Base-by-base conservation (phyloP, 2,797 vertebrate genomes). In the Mallotus villosus region DNA sequence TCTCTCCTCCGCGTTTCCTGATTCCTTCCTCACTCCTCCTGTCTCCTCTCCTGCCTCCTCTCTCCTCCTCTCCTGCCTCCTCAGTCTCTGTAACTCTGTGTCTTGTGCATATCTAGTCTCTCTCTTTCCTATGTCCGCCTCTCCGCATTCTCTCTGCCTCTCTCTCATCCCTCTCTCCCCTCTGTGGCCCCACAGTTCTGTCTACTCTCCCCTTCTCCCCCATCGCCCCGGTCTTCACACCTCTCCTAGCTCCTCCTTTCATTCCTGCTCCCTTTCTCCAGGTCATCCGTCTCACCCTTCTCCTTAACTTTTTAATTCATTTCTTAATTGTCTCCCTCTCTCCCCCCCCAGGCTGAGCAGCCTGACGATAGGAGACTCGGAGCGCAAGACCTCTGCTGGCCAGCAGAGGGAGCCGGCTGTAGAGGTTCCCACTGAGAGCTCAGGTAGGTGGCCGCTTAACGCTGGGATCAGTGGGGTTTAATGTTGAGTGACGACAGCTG, bases 361-460 rank as follows among this genome's bases (percentile, higher is more conserved):
- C 85, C 79, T 94, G 79, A 93, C 92, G 21, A 87, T 91, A 22
- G 93, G 92, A 60, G 93, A 94, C 79, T 92, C 92, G 0, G 92
- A 93, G 72, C 90, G 90, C 77, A 91, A 88, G 82, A 77, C 90
- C 67, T 88, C 90, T 25, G 70, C 82, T 14, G 60, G 78, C 71
- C 93, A 92, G 68, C 92, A 91, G 86, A 91, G 78, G 82, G 93
- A 93, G 73, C 74, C 78, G 1, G 16, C 66, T 0, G 2, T 72
- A 0, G 92, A 94, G 12, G 21, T 81, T 61, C 46, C 79, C 7
- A 25, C 72, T 2, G 93, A 94, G 77, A 81, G 72, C 27, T 75
- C 89, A 34, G 92, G 92, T 94, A 88, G 71, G 19, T 12, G n/a
- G 11, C n/a, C 41, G 12, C 11, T 46, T 46, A 12, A 14, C 11